phyloP scores from a whole-genome alignment of 1,140 invertebrate species.

The Dendroctonus valens region DNA sequence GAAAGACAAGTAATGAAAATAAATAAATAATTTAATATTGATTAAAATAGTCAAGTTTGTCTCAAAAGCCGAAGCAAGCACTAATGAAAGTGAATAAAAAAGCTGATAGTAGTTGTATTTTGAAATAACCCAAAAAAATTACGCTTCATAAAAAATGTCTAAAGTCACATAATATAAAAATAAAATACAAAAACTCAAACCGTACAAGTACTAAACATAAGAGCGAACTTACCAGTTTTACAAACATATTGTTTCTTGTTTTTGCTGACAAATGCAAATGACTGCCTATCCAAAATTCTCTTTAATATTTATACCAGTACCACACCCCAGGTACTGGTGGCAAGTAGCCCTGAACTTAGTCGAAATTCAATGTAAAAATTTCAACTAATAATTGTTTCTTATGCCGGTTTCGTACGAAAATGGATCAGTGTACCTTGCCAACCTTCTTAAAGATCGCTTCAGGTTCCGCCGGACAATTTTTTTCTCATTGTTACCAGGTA shows the following conservation, averaged over 20 bases:
- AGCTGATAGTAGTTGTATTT: no score
- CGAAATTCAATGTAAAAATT: constrained; percentile 34
- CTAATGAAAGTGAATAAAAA: no score
- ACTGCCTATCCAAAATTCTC: constrained; percentile 42
- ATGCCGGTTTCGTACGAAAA: constrained; percentile 19
- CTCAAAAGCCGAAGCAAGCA: no score
- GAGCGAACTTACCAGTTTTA: constrained; percentile 48
- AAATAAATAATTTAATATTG: not conserved
- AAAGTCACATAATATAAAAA: no score
- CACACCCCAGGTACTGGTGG: constrained; percentile 39
- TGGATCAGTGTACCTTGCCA: constrained; percentile 26
- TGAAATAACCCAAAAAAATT: no score
- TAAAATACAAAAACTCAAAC: no score
- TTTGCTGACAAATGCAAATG: constrained; percentile 45
- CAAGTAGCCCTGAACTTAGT: constrained; percentile 34
- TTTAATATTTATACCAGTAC: constrained; percentile 44
- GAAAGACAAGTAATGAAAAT: not conserved
- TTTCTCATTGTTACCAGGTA: constrained; percentile 14
- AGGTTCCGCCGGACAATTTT: constrained; percentile 20
- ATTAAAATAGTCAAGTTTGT: no score
- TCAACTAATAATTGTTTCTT: constrained; percentile 17
- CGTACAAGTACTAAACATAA: not conserved
- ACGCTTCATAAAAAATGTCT: no score
- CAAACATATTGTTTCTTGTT: constrained; percentile 48
- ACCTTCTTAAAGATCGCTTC: constrained; percentile 21